Evolutionary conservation across 1,140 invertebrate genomes (phyloP).

Genomic region (Nasonia longicornis): DNA sequence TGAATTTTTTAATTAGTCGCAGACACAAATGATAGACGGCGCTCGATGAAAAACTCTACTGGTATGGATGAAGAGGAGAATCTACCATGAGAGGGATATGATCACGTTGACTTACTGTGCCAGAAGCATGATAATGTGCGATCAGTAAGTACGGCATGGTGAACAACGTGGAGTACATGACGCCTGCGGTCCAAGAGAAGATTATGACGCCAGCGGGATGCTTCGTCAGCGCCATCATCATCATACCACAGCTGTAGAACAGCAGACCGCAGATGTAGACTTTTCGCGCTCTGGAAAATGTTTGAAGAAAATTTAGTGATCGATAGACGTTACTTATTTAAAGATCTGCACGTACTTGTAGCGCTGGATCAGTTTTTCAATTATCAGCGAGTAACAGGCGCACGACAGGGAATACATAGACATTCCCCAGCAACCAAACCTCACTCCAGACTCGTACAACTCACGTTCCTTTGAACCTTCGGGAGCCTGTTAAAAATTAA

Average conservation of each 20-base stretch:
- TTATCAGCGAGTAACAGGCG: conserved; percentile 89
- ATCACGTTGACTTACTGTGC: conserved; percentile 24
- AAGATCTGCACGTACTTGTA: conserved; percentile 75
- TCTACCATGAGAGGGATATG: too few relatives aligned
- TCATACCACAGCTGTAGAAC: conserved; percentile 90
- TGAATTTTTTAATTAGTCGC: conserved; percentile 3
- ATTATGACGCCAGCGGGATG: conserved; percentile 85
- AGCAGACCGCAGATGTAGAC: conserved; percentile 93
- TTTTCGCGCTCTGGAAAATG: conserved; percentile 77
- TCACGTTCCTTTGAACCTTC: conserved; percentile 74
- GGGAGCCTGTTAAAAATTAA: conserved; percentile 71
- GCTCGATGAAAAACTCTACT: too few relatives aligned
- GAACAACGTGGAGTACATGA: conserved; percentile 97
- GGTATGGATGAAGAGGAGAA: too few relatives aligned
- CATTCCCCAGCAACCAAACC: conserved; percentile 97
- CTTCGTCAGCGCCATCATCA: conserved; percentile 84
- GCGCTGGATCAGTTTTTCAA: conserved; percentile 87
- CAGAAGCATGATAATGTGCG: conserved; percentile 91
- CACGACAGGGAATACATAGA: conserved; percentile 95
- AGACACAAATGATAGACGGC: background rate
- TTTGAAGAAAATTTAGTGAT: background rate
- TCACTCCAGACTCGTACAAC: conserved; percentile 89
- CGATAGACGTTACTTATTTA: background rate
- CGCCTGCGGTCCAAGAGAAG: conserved; percentile 91
- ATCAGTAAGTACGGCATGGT: conserved; percentile 96